Evolutionary conservation across 1,140 invertebrate genomes (phyloP).

Genomic region (Drosophila guanche): DNA sequence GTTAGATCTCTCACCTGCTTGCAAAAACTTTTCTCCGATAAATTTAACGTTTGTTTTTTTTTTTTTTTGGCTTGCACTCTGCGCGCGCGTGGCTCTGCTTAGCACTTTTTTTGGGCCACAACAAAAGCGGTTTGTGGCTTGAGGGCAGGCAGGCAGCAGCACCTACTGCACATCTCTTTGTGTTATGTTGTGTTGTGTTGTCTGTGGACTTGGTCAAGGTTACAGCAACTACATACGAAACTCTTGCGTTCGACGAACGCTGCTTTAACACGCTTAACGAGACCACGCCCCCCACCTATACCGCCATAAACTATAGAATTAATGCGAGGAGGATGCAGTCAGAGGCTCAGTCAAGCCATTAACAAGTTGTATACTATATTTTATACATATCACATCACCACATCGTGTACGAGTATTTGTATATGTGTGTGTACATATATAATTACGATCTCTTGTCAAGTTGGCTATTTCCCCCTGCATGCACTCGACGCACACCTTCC

Average conservation of each 20-base stretch:
- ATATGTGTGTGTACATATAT: neutral
- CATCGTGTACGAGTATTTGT: too few species aligned
- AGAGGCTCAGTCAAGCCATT: conserved; percentile 16
- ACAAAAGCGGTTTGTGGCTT: conserved; percentile 1
- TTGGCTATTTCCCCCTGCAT: conserved; percentile 5
- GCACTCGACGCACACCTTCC: too few species aligned
- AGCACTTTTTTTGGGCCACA: conserved; percentile 27
- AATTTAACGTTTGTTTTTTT: conserved; percentile 20
- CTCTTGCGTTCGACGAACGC: neutral
- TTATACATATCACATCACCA: too few species aligned
- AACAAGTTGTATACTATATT: neutral
- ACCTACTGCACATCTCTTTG: conserved; percentile 1
- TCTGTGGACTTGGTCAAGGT: conserved; percentile 41
- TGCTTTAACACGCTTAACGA: too few species aligned
- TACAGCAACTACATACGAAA: conserved; percentile 10
- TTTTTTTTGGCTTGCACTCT: neutral
- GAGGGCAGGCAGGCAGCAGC: neutral
- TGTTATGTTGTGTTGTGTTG: neutral
- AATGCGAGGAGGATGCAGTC: conserved; percentile 34
- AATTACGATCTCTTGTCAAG: conserved; percentile 3
- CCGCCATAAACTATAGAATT: conserved; percentile 38
- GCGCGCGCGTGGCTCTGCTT: conserved; percentile 28
- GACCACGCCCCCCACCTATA: neutral
- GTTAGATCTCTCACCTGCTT: conserved; percentile 37
- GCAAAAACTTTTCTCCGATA: conserved; percentile 33